phyloP scores from a whole-genome alignment of 2,888 invertebrate species.

The Rhagium mordax region DNA sequence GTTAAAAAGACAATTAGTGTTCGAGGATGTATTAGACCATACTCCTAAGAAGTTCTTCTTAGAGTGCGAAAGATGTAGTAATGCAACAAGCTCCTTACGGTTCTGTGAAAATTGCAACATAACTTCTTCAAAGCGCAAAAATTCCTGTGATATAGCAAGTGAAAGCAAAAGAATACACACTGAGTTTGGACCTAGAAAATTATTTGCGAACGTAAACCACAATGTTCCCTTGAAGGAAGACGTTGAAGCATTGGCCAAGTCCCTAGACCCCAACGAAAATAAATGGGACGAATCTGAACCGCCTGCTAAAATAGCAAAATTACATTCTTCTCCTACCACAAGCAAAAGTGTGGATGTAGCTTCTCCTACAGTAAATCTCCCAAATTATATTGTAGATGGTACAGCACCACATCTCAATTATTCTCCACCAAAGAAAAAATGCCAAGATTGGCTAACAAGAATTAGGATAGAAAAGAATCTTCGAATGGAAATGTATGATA shows the following conservation, averaged over 20 bases:
- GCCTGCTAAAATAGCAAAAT: slow-evolving; percentile 60
- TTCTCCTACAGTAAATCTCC: slow-evolving; percentile 81
- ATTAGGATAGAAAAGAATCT: slow-evolving; percentile 73
- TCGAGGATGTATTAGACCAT: slow-evolving; percentile 3
- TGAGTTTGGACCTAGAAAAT: slow-evolving; percentile 52
- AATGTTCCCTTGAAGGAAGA: slow-evolving; percentile 25
- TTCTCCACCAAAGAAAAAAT: slow-evolving; percentile 80
- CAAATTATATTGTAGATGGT: slow-evolving; percentile 84
- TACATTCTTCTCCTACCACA: slow-evolving; percentile 38
- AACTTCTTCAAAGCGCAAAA: slow-evolving; percentile 52
- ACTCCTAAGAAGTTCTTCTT: slow-evolving; percentile 54
- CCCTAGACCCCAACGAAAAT: slow-evolving; percentile 36
- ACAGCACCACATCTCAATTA: slow-evolving; percentile 83
- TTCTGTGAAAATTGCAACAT: slow-evolving; percentile 60
- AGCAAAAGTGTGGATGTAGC: slow-evolving; percentile 54
- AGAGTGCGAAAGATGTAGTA: slow-evolving; percentile 49
- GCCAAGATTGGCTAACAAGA: slow-evolving; percentile 82
- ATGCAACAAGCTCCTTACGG: slow-evolving; percentile 29
- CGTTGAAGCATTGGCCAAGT: slow-evolving; percentile 55
- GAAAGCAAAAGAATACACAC: slow-evolving; percentile 53
- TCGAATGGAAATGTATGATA: slow-evolving; percentile 51
- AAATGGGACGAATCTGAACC: slow-evolving; percentile 59
- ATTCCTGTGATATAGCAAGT: slow-evolving; percentile 55
- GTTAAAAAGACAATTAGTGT: slow-evolving; percentile 20
- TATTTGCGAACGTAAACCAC: slow-evolving; percentile 56